Conservation (phyloP, 2,113 vertebrate genomes). For the Glaucomys volans region DNA sequence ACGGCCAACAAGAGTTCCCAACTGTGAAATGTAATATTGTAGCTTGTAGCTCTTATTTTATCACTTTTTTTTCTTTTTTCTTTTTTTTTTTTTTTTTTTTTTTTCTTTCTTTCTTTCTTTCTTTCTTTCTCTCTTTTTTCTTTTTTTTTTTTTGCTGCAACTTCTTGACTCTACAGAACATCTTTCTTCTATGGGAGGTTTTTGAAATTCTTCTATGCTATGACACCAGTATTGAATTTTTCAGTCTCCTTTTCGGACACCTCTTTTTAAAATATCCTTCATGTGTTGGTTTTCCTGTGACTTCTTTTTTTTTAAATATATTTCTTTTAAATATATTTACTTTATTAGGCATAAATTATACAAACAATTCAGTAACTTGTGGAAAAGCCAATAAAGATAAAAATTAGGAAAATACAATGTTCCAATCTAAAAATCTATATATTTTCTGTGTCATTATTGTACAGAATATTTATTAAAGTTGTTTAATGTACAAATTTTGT, state of each 20-base stretch:
- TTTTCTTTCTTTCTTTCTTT: background rate
- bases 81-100: background rate
- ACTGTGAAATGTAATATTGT: background rate
- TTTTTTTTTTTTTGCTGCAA: background rate
- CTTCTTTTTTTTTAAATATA: background rate
- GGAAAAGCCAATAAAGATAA: background rate
- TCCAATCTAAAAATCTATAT: background rate
- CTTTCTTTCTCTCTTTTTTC: too few species aligned
- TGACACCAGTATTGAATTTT: background rate
- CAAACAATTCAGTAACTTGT: background rate
- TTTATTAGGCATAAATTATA: background rate
- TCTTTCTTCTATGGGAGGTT: background rate
- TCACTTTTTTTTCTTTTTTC: background rate
- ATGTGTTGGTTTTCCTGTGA: background rate
- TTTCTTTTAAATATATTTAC: background rate
- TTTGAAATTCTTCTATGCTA: background rate
- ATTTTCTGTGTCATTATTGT: background rate
- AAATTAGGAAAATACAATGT: background rate
- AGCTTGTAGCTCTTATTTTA: background rate
- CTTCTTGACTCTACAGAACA: background rate
- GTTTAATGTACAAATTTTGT: background rate
- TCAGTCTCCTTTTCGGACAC: background rate
- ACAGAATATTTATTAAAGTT: slow-evolving; percentile 53
- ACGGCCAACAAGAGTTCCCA: background rate
- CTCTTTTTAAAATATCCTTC: background rate